Percentiles rank a stretch among this genome's conserved stretches.
Conservation (phyloP, 2,888 invertebrate species). For the Temnothorax unifasciatus region DNA sequence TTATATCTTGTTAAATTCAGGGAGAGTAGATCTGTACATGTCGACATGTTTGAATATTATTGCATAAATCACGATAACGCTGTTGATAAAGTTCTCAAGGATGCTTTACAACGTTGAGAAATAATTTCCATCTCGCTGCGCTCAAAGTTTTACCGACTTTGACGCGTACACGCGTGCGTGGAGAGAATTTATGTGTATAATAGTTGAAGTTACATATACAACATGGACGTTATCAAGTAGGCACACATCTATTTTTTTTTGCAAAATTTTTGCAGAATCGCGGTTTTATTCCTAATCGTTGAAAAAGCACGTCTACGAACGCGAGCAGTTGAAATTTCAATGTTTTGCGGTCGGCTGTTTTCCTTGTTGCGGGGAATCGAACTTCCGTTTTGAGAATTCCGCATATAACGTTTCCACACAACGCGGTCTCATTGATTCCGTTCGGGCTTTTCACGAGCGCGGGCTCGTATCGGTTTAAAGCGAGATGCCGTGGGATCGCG, state of each 20-base stretch:
- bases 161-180: background rate
- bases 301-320: background rate
- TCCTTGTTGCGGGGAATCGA: slow-evolving; percentile 18
- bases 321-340: slow-evolving; percentile 54
- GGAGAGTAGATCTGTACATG: background rate
- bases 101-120: slow-evolving; percentile 9
- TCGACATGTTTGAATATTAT: background rate
- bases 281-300: slow-evolving; percentile 23
- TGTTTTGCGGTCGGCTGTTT: slow-evolving; percentile 54
- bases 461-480: slow-evolving; percentile 31
- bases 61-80: background rate
- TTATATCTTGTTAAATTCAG: background rate
- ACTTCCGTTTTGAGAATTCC: slow-evolving; percentile 40
- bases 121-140: background rate
- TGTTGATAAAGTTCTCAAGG: background rate
- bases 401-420: slow-evolving; percentile 27
- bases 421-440: slow-evolving; percentile 39
- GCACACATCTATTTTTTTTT: background rate
- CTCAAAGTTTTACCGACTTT: background rate
- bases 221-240: background rate
- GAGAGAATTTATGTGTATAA: slow-evolving; percentile 6
- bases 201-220: background rate
- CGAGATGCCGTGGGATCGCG: slow-evolving; percentile 40
- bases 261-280: background rate
- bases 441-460: slow-evolving; percentile 30